These are phyloP conservation scores for Pachydiplax longipennis DNA, from an alignment of 2,888 invertebrate species.

Conservation along the genomic window DNA sequence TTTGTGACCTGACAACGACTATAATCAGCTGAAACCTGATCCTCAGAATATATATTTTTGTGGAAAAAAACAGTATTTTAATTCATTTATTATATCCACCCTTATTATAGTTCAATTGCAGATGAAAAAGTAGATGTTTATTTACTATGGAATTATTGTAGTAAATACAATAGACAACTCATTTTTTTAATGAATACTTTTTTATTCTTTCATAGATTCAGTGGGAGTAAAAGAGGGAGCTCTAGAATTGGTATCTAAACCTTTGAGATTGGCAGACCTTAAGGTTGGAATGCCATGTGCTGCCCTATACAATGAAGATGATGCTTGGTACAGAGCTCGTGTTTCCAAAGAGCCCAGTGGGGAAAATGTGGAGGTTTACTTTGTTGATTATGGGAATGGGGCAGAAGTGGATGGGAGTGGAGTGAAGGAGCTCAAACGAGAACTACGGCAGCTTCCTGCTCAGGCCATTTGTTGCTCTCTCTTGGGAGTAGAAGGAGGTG, in stretches of 20 bases:
- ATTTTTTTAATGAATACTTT: too few relatives aligned
- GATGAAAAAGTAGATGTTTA: too few relatives aligned
- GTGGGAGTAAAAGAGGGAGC: not conserved
- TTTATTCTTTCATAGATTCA: not conserved
- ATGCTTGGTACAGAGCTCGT: constrained; percentile 71
- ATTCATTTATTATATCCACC: too few relatives aligned
- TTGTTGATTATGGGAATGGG: constrained; percentile 73
- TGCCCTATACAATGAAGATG: constrained; percentile 68
- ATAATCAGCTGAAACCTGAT: too few relatives aligned
- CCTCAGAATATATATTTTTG: too few relatives aligned
- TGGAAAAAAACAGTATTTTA: too few relatives aligned
- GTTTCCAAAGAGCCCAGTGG: constrained; percentile 63
- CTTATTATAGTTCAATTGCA: too few relatives aligned
- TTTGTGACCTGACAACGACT: too few relatives aligned
- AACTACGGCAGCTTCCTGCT: constrained; percentile 69
- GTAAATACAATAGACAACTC: too few relatives aligned
- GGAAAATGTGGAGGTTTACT: constrained; percentile 70
- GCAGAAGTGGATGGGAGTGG: constrained; percentile 68
- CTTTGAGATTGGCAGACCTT: constrained; percentile 54
- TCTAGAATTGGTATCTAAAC: not conserved
- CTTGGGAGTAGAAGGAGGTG: constrained; percentile 66
- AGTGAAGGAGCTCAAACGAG: constrained; percentile 62
- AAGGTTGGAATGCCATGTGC: constrained; percentile 68
- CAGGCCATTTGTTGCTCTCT: constrained; percentile 76
- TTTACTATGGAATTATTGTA: too few relatives aligned